These are phyloP conservation scores for Ceraclea dissimilis DNA, from an alignment of 2,888 invertebrate species.

Conservation along the genomic window DNA sequence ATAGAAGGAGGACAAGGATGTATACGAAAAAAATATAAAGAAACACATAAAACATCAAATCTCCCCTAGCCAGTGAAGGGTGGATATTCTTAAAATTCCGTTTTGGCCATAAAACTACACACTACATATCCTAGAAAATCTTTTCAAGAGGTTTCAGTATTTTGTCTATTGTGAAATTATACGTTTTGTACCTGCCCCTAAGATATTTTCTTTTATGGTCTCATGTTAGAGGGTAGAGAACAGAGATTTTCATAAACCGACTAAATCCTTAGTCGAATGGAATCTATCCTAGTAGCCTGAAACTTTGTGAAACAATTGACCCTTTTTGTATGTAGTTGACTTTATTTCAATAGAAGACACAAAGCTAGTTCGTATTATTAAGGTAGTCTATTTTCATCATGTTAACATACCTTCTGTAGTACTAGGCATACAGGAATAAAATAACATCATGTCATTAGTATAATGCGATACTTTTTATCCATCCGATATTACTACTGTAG, in stretches of 20 bases:
- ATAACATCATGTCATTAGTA: too few relatives aligned
- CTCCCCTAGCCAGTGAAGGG: neutral
- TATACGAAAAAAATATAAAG: neutral
- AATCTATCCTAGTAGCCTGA: neutral
- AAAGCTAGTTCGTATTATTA: neutral
- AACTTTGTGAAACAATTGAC: neutral
- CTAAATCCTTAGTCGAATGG: slow-evolving; percentile 6
- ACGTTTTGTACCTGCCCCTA: slow-evolving; percentile 9
- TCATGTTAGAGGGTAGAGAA: slow-evolving; percentile 12
- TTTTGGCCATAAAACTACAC: slow-evolving; percentile 4
- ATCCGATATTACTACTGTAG: too few relatives aligned
- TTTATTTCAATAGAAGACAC: neutral
- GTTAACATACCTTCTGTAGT: too few relatives aligned
- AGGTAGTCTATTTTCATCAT: neutral
- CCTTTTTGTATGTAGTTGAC: neutral
- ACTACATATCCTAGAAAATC: slow-evolving; percentile 4
- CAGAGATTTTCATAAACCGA: slow-evolving; percentile 19
- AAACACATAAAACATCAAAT: slow-evolving; percentile 5
- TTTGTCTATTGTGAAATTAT: slow-evolving; percentile 21
- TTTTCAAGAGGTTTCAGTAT: neutral
- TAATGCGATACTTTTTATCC: too few relatives aligned
- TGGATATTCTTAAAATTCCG: slow-evolving; percentile 4
- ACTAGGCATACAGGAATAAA: too few relatives aligned
- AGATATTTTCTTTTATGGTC: slow-evolving; percentile 17
- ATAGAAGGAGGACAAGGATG: neutral